phyloP scores from a whole-genome alignment of 2,888 invertebrate genomes.

The Pyrrhia umbra region DNA sequence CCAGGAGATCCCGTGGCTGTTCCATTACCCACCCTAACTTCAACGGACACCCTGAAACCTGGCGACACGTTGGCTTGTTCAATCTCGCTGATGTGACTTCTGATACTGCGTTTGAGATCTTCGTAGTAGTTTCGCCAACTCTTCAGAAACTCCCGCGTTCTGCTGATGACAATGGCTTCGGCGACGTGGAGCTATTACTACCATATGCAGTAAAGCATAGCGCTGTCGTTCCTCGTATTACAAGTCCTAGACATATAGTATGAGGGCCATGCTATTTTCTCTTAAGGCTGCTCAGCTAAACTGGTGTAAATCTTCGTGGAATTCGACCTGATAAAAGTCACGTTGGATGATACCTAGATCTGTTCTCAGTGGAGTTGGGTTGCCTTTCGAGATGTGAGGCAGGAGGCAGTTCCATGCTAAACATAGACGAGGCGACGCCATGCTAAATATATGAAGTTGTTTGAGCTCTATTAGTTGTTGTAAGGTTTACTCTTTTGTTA shows the following conservation, averaged over 20 bases:
- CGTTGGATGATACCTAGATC: neutral
- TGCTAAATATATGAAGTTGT: conserved; percentile 6
- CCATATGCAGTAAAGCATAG: neutral
- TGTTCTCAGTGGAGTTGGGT: neutral
- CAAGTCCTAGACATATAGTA: neutral
- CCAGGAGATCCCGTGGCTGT: neutral
- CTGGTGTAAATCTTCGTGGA: neutral
- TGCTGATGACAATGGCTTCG: no score
- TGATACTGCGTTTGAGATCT: neutral
- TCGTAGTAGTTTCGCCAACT: conserved; percentile 1
- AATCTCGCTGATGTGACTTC: no score
- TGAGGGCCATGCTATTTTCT: neutral
- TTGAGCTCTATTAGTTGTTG: neutral
- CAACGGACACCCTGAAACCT: neutral
- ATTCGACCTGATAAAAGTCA: neutral
- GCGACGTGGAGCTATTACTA: neutral
- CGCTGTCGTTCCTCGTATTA: no score
- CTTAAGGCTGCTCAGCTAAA: neutral
- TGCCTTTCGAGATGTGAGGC: neutral
- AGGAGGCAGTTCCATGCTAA: neutral
- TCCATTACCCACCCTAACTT: neutral
- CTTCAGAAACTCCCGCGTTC: no score
- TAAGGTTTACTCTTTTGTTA: neutral
- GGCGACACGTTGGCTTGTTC: neutral
- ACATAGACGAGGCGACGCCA: neutral